A percentile compares a stretch with the other conserved stretches of the same genome.
Evolutionary conservation across 2,797 vertebrate species (phyloP).

Genomic region (Gallinago stenura): DNA sequence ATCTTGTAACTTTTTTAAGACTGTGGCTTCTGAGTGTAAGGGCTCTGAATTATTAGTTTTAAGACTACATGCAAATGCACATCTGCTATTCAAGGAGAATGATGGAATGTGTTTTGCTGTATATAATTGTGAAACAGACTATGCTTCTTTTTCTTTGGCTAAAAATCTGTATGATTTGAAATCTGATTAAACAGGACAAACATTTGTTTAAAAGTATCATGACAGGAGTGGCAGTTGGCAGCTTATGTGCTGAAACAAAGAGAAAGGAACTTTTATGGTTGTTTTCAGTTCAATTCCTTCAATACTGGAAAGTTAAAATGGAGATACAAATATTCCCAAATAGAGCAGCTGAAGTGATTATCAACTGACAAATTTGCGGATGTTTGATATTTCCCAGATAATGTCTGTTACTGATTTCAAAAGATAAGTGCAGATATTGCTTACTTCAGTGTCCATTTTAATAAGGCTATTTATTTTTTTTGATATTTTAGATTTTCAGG

Average conservation of each 20-base stretch:
- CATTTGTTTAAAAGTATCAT: not conserved
- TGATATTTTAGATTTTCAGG: not conserved
- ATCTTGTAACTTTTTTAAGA: not conserved
- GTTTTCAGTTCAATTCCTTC: not conserved
- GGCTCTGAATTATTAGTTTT: not conserved
- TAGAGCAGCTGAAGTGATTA: not conserved
- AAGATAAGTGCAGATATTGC: not conserved
- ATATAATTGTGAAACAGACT: not conserved
- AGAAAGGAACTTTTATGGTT: not conserved
- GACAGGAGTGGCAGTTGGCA: not conserved
- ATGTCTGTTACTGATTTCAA: not conserved
- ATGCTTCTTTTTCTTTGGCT: not conserved
- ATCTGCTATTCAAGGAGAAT: not conserved
- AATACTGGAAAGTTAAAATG: not conserved
- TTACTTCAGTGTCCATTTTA: not conserved
- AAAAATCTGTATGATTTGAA: not conserved
- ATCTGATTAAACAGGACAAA: not conserved
- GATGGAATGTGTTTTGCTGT: not conserved
- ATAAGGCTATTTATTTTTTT: not conserved
- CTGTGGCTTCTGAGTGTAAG: not conserved
- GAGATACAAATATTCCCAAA: not conserved
- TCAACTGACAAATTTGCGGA: not conserved
- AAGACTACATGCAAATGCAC: not conserved
- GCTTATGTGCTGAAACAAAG: not conserved
- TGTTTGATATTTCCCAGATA: not conserved